These are phyloP conservation scores for Euproctis similis DNA, from an alignment of 2,888 invertebrate genomes.

Conservation along the genomic window DNA sequence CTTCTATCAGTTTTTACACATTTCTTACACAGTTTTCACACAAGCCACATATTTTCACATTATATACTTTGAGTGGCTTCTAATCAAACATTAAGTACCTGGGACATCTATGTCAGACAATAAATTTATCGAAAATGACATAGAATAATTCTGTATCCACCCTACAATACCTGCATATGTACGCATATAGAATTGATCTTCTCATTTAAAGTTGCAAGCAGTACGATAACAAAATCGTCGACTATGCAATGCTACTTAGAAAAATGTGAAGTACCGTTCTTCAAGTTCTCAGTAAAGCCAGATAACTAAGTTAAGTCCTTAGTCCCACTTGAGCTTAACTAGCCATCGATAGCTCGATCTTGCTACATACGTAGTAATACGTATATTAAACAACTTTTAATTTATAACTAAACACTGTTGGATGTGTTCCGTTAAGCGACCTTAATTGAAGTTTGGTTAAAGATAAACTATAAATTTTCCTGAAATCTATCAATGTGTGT, in stretches of 20 bases:
- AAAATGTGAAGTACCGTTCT: constrained; percentile 18
- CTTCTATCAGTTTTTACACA: too few relatives aligned
- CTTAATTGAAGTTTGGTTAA: constrained; percentile 16
- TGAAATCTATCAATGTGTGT: too few relatives aligned
- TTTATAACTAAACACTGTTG: constrained; percentile 4
- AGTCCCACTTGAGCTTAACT: constrained; percentile 19
- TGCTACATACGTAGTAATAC: constrained; percentile 13
- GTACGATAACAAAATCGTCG: neutral
- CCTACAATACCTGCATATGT: too few relatives aligned
- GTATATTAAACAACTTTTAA: neutral
- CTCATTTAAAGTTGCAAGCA: neutral
- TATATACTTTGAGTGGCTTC: too few relatives aligned
- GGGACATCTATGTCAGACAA: too few relatives aligned
- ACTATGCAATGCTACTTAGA: constrained; percentile 4
- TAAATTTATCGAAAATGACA: too few relatives aligned
- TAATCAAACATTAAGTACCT: too few relatives aligned
- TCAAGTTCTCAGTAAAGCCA: constrained; percentile 13
- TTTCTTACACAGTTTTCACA: too few relatives aligned
- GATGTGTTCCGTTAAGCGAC: constrained; percentile 21
- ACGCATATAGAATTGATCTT: too few relatives aligned
- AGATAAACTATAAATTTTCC: too few relatives aligned
- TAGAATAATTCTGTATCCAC: too few relatives aligned
- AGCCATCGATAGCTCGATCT: constrained; percentile 19
- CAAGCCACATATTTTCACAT: too few relatives aligned
- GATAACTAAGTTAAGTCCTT: constrained; percentile 10